Conservation (phyloP, 2,888 invertebrate genomes). For the Megalurothrips usitatus region DNA sequence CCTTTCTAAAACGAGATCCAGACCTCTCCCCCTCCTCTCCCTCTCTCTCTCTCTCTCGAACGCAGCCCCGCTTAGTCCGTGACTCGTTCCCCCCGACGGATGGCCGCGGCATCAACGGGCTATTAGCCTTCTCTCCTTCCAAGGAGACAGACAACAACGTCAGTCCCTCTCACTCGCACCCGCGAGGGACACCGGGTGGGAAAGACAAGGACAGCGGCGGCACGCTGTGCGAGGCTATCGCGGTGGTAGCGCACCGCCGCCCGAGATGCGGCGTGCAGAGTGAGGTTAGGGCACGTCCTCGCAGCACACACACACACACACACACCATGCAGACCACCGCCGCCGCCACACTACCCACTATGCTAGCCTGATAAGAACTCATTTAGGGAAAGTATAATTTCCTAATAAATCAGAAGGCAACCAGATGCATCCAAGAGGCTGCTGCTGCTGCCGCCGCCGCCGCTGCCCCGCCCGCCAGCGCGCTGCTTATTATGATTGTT, state of each 20-base stretch:
- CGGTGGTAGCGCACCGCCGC: no score
- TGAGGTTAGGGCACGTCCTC: no score
- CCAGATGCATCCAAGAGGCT: slow-evolving; percentile 17
- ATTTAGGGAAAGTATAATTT: slow-evolving; percentile 21
- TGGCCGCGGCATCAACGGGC: background rate
- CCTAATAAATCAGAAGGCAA: slow-evolving; percentile 3
- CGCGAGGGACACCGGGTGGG: background rate
- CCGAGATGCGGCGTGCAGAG: no score
- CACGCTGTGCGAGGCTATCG: no score
- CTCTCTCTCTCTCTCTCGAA: background rate
- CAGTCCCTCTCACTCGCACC: slow-evolving; percentile 31
- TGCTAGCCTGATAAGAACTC: slow-evolving; percentile 14
- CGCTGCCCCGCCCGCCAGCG: background rate
- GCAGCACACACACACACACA: background rate
- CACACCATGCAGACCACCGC: background rate
- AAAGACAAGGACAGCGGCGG: no score
- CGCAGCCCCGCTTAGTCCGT: background rate
- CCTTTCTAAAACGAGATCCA: background rate
- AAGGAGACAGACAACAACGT: slow-evolving; percentile 27
- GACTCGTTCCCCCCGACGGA: background rate
- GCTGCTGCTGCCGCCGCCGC: background rate
- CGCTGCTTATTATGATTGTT: slow-evolving; percentile 17
- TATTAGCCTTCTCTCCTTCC: slow-evolving; percentile 6
- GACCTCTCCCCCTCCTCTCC: background rate
- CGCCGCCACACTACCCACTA: background rate